Evolutionary conservation across 2,113 vertebrate species (phyloP), one percentile per base, ranked within the genome.

Genomic region (Entomyzon cyanotis): DNA sequence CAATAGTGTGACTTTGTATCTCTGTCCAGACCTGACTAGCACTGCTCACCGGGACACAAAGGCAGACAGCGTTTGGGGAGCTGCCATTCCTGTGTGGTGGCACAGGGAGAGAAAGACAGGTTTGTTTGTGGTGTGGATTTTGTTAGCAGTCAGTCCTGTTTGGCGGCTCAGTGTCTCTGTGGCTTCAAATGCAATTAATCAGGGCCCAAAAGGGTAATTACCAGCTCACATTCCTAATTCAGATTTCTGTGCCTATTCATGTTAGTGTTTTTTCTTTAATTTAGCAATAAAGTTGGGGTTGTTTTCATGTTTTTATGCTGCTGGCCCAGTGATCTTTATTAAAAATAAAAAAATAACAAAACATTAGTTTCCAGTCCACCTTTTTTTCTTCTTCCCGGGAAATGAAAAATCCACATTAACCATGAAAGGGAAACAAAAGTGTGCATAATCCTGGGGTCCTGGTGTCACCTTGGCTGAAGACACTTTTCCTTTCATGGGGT

Each of bases 121-220:
- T 90, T 97, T 97, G 95, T 97, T 93, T 93, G 87, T 81, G 73
- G 25, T 79, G 70, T 83, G 92, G 90, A 94, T 96, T 96, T 95
- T 91, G 85, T 85, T 94, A 95, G 94, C 84, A 94, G 95, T 60
- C 73, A 49, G 92, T 76, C 92, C 73, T 0, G 14, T 94, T 96
- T 93, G 95, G 93, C 95, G 76, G 88, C 89, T 91, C 58, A 11
- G 28, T 86, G 80, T 96, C 88, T 89, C 84, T 14, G 23, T 93
- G 93, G 93, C 91, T 97, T 97, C 93, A 93, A 58, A 82, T 94
- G 94, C 89, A 93, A 93, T 97, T 95, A 91, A 93, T 95, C 86
- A 84, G 67, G 59, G 49, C 88, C 86, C 33, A 1, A 91, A 96
- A 94, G 62, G 79, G 89, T 79, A 90, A 91, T 95, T 97, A 84